These are phyloP conservation scores for Lithobates sylvaticus DNA, from an alignment of 2,797 vertebrate species.

Conservation along the genomic window DNA sequence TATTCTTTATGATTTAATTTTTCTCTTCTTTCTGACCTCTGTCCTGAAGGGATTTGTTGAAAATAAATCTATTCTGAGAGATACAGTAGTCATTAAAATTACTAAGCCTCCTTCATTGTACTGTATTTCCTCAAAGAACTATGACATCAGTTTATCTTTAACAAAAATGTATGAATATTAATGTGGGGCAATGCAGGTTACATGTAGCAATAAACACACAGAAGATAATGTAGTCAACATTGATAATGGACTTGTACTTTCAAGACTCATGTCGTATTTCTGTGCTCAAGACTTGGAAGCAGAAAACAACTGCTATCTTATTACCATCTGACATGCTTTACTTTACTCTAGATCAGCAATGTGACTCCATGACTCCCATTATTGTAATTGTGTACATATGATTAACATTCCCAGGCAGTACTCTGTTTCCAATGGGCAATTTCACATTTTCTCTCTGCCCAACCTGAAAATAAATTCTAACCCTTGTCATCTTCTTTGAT, in stretches of 20 bases:
- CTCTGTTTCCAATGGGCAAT: conserved; percentile 29
- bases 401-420: conserved; percentile 33
- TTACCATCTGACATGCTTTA: conserved; percentile 28
- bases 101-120: background rate
- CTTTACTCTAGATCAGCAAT: background rate
- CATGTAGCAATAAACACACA: conserved; percentile 13
- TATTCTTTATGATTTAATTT: background rate
- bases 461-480: conserved; percentile 43
- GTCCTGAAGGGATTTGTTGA: background rate
- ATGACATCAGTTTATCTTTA: conserved; percentile 1
- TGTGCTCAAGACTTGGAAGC: background rate
- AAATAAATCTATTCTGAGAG: background rate
- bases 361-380: conserved; percentile 29
- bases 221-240: conserved; percentile 31
- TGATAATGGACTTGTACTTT: conserved; percentile 23
- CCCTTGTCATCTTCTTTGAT: conserved; percentile 31
- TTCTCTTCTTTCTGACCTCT: background rate
- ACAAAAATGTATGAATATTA: conserved; percentile 21
- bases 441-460: conserved; percentile 8
- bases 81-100: background rate
- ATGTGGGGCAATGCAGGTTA: conserved; percentile 12
- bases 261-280: conserved; percentile 4
- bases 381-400: conserved; percentile 34
- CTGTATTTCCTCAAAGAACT: background rate
- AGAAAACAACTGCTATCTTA: conserved; percentile 28